Evolutionary conservation across 2,888 invertebrate species (phyloP).

Genomic region (Pterobdella sp.): DNA sequence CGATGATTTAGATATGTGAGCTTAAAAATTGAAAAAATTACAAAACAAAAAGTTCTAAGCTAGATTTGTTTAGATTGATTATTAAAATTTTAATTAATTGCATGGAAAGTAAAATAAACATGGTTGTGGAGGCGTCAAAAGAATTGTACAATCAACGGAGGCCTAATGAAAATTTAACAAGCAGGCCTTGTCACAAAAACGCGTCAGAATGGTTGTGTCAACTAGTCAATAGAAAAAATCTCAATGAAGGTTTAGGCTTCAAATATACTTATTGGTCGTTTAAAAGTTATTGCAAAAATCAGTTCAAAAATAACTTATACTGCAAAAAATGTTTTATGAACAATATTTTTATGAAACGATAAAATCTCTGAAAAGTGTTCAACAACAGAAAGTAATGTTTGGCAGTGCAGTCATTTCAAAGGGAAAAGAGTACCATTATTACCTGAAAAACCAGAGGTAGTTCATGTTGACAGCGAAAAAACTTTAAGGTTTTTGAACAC

Average conservation of each 20-base stretch:
- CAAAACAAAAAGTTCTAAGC: not conserved
- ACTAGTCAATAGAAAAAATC: not conserved
- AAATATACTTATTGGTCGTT: not conserved
- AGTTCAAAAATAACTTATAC: not conserved
- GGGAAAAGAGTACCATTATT: not conserved
- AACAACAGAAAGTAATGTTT: not conserved
- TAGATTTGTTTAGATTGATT: not conserved
- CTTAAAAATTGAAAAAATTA: not conserved
- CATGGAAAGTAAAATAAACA: not conserved
- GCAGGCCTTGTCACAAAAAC: not conserved
- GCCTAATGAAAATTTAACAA: not conserved
- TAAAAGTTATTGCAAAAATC: not conserved
- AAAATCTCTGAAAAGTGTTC: not conserved
- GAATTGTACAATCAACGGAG: not conserved
- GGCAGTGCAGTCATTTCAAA: not conserved
- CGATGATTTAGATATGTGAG: not conserved
- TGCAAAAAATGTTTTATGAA: no score
- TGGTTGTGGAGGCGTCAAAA: not conserved
- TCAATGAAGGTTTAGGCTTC: not conserved
- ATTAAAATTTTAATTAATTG: not conserved
- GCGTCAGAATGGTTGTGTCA: not conserved
- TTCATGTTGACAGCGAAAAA: not conserved
- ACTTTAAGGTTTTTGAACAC: not conserved
- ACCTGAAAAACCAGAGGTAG: not conserved
- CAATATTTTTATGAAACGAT: no score